Evolutionary conservation across 2,797 vertebrate species (phyloP).

Genomic region (Somateria mollissima): DNA sequence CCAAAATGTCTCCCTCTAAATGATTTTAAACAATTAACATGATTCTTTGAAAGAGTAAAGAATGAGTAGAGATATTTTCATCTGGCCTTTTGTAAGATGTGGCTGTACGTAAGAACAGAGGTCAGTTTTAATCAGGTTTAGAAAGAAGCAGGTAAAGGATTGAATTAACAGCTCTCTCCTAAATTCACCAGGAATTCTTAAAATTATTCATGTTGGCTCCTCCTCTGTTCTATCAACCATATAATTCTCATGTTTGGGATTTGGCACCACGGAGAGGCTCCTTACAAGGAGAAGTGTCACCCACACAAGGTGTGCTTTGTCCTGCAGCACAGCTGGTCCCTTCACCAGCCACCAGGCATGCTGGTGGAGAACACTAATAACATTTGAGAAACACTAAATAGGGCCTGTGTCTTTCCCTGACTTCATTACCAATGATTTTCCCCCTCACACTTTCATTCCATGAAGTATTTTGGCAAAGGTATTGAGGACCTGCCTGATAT

Average conservation of each 20-base stretch:
- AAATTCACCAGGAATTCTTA: not conserved
- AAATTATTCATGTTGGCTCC: not conserved
- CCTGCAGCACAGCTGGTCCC: rapidly evolving
- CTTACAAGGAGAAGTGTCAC: not conserved
- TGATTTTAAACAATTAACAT: not conserved
- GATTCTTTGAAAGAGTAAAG: not conserved
- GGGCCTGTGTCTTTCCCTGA: not conserved
- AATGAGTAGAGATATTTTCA: not conserved
- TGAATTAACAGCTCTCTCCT: not conserved
- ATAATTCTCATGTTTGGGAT: not conserved
- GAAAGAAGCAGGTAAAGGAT: not conserved
- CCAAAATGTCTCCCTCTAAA: not conserved
- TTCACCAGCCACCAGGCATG: not conserved
- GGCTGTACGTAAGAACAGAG: not conserved
- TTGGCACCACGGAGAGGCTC: rapidly evolving
- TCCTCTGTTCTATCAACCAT: not conserved
- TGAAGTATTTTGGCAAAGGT: not conserved
- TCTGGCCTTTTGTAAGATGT: not conserved
- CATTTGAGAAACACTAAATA: not conserved
- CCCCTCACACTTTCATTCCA: not conserved
- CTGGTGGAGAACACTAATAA: not conserved
- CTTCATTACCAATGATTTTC: not conserved
- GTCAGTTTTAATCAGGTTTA: not conserved
- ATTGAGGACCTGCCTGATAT: not conserved
- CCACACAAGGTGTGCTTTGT: not conserved